phyloP scores from a whole-genome alignment of 2,113 vertebrate genomes.

The Hoplias malabaricus region DNA sequence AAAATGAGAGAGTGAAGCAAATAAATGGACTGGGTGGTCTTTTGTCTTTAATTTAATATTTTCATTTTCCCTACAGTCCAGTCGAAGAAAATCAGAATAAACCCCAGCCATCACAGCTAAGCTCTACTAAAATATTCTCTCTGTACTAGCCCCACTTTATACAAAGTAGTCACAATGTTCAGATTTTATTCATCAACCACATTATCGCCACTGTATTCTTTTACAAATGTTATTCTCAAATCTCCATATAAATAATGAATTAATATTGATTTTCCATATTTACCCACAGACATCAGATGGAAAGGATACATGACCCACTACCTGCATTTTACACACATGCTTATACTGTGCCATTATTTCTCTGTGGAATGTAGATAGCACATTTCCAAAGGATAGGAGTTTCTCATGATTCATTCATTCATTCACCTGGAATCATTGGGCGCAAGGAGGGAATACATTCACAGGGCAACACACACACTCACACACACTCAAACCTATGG shows the following conservation, averaged over 20 bases:
- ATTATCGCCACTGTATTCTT: neutral
- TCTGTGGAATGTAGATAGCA: no score
- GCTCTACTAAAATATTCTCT: neutral
- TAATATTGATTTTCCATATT: neutral
- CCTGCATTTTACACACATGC: no score
- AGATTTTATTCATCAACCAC: neutral
- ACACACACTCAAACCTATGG: no score
- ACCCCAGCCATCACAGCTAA: neutral
- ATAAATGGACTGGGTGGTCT: neutral
- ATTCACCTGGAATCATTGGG: no score
- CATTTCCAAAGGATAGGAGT: no score
- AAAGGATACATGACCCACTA: neutral
- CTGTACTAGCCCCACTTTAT: neutral
- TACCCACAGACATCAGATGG: neutral
- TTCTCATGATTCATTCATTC: no score
- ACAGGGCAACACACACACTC: no score
- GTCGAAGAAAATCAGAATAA: neutral
- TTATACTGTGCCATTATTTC: no score
- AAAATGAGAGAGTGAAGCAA: slow-evolving; percentile 4
- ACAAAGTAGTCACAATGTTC: neutral
- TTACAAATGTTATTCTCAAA: neutral
- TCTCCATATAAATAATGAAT: neutral
- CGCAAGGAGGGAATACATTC: no score
- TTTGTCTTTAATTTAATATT: neutral
- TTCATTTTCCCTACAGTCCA: neutral